phyloP scores from a whole-genome alignment of 2,888 invertebrate species.

The Panzeria rudis region DNA sequence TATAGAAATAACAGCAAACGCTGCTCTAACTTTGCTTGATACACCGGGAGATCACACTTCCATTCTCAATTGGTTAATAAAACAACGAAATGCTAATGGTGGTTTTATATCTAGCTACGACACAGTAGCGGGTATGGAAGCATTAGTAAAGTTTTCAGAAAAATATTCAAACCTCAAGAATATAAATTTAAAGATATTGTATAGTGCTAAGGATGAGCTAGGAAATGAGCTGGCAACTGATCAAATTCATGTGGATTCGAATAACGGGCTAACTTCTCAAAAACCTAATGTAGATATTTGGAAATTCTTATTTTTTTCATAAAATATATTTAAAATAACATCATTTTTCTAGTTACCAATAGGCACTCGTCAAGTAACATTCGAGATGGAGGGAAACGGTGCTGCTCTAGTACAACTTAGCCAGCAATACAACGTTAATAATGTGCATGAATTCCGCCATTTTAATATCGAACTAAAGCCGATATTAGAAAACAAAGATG shows the following conservation, averaged over 20 bases:
- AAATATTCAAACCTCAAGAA: slow-evolving; percentile 82
- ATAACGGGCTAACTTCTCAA: slow-evolving; percentile 91
- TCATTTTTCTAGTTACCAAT: slow-evolving; percentile 48
- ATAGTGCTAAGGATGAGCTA: slow-evolving; percentile 26
- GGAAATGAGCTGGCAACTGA: slow-evolving; percentile 29
- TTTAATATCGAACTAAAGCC: slow-evolving; percentile 23
- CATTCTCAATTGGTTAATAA: slow-evolving; percentile 89
- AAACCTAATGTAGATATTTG: slow-evolving; percentile 86
- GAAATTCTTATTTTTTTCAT: not conserved
- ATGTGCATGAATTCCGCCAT: slow-evolving; percentile 91
- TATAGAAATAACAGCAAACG: slow-evolving; percentile 94
- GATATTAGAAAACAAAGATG: not conserved
- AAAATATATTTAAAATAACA: not conserved
- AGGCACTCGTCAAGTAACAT: slow-evolving; percentile 86
- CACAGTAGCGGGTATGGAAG: slow-evolving; percentile 88
- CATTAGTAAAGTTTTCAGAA: slow-evolving; percentile 87
- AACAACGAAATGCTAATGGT: slow-evolving; percentile 86
- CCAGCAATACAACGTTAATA: slow-evolving; percentile 91
- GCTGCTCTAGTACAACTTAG: slow-evolving; percentile 89
- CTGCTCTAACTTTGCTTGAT: slow-evolving; percentile 87
- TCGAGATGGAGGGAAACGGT: slow-evolving; percentile 91
- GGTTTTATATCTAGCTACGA: slow-evolving; percentile 90
- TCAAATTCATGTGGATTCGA: slow-evolving; percentile 85
- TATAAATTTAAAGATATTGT: slow-evolving; percentile 32
- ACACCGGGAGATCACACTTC: slow-evolving; percentile 80